phyloP scores from a whole-genome alignment of 1,140 invertebrate genomes.

The Mya arenaria region DNA sequence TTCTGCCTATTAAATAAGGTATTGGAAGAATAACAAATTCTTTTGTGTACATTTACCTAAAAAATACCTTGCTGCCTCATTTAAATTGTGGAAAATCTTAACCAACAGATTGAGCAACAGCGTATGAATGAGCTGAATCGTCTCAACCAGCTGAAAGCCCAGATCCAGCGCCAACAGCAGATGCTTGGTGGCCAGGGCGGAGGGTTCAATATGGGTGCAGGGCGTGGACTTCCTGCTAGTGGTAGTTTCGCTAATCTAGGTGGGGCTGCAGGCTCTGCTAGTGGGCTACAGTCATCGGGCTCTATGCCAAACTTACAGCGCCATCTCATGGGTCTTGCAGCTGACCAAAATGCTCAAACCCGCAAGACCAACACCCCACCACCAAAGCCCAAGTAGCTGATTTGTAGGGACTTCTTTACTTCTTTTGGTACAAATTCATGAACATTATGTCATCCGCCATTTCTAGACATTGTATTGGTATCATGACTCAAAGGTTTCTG shows the following conservation, averaged over 20 bases:
- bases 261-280: not conserved
- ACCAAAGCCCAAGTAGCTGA: not conserved
- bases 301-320: not conserved
- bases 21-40: too few species aligned
- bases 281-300: not conserved
- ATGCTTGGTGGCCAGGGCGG: conserved; percentile 14
- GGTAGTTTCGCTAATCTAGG: not conserved
- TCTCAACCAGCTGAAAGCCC: conserved; percentile 40
- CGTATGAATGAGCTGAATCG: conserved; percentile 39
- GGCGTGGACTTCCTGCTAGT: not conserved
- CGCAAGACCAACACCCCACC: not conserved
- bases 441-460: too few species aligned
- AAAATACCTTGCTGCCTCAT: too few species aligned
- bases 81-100: too few species aligned
- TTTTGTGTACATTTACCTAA: too few species aligned
- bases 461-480: too few species aligned
- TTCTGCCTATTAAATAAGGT: too few species aligned
- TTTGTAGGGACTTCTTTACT: not conserved
- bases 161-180: conserved; percentile 44
- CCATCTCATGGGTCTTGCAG: not conserved
- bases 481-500: too few species aligned
- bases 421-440: too few species aligned
- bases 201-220: not conserved
- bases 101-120: conserved; percentile 49
- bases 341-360: too few species aligned